Percentiles rank a stretch among this genome's conserved stretches.
phyloP scores from a whole-genome alignment of 1,140 invertebrate species.

The Saccostrea echinata region DNA sequence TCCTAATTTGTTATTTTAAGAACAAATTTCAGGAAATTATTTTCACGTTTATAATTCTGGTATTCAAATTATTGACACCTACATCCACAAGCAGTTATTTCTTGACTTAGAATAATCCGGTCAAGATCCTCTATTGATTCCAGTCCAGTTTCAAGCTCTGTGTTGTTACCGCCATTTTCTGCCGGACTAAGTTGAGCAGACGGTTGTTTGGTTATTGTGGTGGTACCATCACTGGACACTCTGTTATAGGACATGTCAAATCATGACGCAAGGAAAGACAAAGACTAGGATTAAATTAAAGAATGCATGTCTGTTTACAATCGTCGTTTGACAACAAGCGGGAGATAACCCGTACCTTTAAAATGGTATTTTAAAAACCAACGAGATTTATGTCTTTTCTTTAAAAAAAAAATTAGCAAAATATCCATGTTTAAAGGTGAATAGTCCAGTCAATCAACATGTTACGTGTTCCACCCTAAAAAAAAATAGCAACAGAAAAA shows the following conservation, averaged over 20 bases:
- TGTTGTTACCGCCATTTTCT: not conserved
- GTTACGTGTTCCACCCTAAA: too few species aligned
- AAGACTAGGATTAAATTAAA: not conserved
- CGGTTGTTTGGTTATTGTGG: not conserved
- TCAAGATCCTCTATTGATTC: not conserved
- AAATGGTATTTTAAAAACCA: not conserved
- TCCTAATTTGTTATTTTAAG: too few species aligned
- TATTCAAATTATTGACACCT: not conserved
- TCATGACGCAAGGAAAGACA: not conserved
- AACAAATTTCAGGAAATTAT: too few species aligned
- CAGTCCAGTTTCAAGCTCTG: not conserved
- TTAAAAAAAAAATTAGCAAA: too few species aligned
- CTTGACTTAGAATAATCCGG: not conserved
- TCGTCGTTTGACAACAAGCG: conserved; percentile 27
- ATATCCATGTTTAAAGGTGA: too few species aligned
- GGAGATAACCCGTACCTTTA: not conserved
- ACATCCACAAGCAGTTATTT: not conserved
- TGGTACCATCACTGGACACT: not conserved
- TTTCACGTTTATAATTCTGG: not conserved
- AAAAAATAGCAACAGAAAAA: too few species aligned
- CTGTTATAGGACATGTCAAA: not conserved
- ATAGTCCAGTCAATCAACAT: too few species aligned
- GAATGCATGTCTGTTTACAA: not conserved
- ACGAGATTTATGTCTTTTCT: too few species aligned
- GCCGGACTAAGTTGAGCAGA: not conserved